Conservation (phyloP, 2,113 vertebrate species). For the Clarias batrachus region DNA sequence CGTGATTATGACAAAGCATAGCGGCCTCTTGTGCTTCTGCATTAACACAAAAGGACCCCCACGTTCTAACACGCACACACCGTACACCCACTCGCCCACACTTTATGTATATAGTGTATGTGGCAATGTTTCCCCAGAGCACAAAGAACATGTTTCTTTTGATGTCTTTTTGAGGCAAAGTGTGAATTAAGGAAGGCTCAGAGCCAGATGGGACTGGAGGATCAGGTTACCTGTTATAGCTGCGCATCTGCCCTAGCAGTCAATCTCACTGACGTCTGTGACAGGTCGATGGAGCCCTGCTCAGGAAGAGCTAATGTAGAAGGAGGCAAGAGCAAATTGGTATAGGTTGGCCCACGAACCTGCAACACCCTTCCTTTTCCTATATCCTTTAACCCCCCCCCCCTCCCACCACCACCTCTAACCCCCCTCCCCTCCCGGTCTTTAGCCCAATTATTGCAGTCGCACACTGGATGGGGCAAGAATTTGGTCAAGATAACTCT, state of each 20-base stretch:
- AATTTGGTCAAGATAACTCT: slow-evolving; percentile 36
- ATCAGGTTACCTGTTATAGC: slow-evolving; percentile 99
- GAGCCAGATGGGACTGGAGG: slow-evolving; percentile 98
- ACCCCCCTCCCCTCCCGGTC: not conserved
- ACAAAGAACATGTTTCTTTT: slow-evolving; percentile 74
- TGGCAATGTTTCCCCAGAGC: slow-evolving; percentile 43
- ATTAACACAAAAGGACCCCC: slow-evolving; percentile 28
- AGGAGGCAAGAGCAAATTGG: slow-evolving; percentile 68
- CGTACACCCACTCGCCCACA: not conserved
- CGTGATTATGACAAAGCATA: slow-evolving; percentile 37
- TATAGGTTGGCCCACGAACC: slow-evolving; percentile 68
- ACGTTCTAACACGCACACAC: not conserved
- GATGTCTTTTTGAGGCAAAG: slow-evolving; percentile 85
- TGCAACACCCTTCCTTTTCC: not conserved
- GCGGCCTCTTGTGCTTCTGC: slow-evolving; percentile 15
- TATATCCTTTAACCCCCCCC: too few relatives aligned
- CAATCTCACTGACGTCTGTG: slow-evolving; percentile 92
- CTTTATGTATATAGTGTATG: slow-evolving; percentile 37
- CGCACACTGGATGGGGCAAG: slow-evolving; percentile 60
- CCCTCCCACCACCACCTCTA: too few relatives aligned
- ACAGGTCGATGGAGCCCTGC: slow-evolving; percentile 82
- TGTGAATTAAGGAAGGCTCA: slow-evolving; percentile 97
- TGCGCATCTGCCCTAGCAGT: slow-evolving; percentile 97
- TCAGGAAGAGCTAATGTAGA: slow-evolving; percentile 78
- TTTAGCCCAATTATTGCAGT: slow-evolving; percentile 26